Evolutionary conservation across 2,888 invertebrate species (phyloP).

Genomic region (Empis stercorea): DNA sequence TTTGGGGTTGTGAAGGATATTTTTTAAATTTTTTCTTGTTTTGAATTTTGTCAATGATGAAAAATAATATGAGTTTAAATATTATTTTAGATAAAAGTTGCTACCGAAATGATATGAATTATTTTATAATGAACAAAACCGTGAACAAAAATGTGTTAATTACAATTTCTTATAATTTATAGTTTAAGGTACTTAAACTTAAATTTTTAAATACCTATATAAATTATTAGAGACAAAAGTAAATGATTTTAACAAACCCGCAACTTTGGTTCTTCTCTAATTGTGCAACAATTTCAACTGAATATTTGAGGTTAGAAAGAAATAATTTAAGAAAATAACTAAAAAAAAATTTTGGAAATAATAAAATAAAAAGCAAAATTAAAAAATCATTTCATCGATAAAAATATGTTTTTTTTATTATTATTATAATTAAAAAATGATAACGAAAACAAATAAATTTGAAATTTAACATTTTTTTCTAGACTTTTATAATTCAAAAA

Average conservation of each 20-base stretch:
- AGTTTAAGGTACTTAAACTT: too few relatives aligned
- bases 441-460: conserved; percentile 3
- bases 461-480: too few relatives aligned
- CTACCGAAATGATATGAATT: background rate
- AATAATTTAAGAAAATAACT: background rate
- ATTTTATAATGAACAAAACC: background rate
- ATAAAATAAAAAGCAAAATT: background rate
- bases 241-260: too few relatives aligned
- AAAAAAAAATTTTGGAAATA: background rate
- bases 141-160: background rate
- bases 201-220: too few relatives aligned
- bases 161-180: too few relatives aligned
- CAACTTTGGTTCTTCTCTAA: too few relatives aligned
- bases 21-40: background rate
- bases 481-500: background rate
- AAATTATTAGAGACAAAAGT: too few relatives aligned
- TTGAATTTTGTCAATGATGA: background rate
- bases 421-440: conserved; percentile 5
- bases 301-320: too few relatives aligned
- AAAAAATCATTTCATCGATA: background rate
- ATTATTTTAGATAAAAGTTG: background rate
- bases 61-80: too few relatives aligned
- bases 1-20: background rate
- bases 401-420: background rate
- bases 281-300: too few relatives aligned